Evolutionary conservation across 2,888 invertebrate species (phyloP).

Genomic region (Bimastos eiseni): DNA sequence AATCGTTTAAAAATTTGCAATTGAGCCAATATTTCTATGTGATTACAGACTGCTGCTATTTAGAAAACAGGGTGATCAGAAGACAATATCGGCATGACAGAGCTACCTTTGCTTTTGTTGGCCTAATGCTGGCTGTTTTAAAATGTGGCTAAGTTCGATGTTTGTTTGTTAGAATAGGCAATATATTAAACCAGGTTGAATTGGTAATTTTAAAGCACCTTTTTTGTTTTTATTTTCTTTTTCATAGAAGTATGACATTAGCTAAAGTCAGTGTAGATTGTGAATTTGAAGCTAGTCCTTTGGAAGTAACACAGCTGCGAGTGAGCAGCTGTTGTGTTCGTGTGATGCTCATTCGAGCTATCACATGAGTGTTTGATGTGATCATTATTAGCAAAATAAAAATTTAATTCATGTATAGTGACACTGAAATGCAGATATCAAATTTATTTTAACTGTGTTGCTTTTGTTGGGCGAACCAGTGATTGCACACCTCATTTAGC

Average conservation of each 20-base stretch:
- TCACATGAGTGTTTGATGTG: background rate
- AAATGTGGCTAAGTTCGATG: background rate
- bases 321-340: background rate
- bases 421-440: too few species aligned
- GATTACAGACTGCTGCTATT: background rate
- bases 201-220: background rate
- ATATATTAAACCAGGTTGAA: background rate
- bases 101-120: background rate
- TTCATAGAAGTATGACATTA: background rate
- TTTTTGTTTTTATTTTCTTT: background rate
- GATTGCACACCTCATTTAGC: background rate
- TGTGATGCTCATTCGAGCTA: background rate
- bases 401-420: too few species aligned
- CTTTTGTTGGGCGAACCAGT: too few species aligned
- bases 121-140: background rate
- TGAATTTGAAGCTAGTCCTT: background rate
- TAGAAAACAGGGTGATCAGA: background rate
- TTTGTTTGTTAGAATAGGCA: background rate
- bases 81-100: too few species aligned
- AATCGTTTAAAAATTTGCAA: background rate
- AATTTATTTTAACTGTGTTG: background rate
- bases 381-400: background rate
- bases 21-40: background rate
- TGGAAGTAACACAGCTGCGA: background rate
- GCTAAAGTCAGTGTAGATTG: background rate